Evolutionary conservation across 2,797 vertebrate species (phyloP).

Genomic region (Synaphobranchus kaupii): DNA sequence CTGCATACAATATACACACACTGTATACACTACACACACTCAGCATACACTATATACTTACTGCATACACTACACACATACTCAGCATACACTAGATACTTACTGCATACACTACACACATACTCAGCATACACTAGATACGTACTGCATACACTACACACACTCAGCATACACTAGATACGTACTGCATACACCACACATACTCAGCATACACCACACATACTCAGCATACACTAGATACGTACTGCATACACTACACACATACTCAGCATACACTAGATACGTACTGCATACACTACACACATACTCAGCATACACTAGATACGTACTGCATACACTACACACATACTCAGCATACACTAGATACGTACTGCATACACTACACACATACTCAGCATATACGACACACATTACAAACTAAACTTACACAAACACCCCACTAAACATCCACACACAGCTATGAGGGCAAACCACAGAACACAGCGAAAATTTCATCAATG

Average conservation of each 20-base stretch:
- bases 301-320: neutral
- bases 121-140: neutral
- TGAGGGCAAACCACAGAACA: neutral
- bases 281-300: neutral
- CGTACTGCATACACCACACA: neutral
- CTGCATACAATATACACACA: neutral
- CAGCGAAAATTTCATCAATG: neutral
- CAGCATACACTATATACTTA: neutral
- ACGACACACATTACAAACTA: too few species aligned
- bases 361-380: neutral
- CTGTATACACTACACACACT: neutral
- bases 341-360: neutral
- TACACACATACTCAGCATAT: too few species aligned
- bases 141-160: neutral
- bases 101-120: neutral
- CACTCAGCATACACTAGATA: neutral
- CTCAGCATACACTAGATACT: neutral
- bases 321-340: neutral
- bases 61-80: neutral
- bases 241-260: neutral
- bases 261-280: neutral
- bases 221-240: neutral
- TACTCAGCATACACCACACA: too few species aligned
- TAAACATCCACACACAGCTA: neutral
- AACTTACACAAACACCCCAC: neutral